phyloP scores from a whole-genome alignment of 2,888 invertebrate species.

The Kuschelorhynchus macadamiae region DNA sequence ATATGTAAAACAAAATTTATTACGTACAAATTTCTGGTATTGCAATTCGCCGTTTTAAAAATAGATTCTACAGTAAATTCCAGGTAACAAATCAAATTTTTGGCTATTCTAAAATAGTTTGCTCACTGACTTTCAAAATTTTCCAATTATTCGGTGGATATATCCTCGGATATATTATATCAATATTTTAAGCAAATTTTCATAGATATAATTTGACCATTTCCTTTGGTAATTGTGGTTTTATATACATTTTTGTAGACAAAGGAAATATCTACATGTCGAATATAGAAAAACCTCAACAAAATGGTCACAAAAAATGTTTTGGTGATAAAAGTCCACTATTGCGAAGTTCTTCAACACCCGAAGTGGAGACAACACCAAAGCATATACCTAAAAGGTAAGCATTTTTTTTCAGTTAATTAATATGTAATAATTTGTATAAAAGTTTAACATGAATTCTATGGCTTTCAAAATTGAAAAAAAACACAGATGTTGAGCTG shows the following conservation, averaged over 20 bases:
- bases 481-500: too few species aligned
- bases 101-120: too few species aligned
- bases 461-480: too few species aligned
- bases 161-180: background rate
- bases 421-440: background rate
- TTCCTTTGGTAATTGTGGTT: background rate
- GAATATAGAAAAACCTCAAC: background rate
- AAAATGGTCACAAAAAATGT: background rate
- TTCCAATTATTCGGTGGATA: too few species aligned
- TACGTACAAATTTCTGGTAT: too few species aligned
- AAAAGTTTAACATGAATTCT: too few species aligned
- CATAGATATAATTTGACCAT: background rate
- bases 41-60: too few species aligned
- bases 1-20: too few species aligned
- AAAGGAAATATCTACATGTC: background rate
- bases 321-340: constrained; percentile 11
- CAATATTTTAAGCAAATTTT: background rate
- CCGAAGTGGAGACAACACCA: constrained; percentile 7
- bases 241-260: background rate
- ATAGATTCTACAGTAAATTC: background rate
- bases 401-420: background rate
- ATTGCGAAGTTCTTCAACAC: constrained; percentile 13
- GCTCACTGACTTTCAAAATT: too few species aligned
- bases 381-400: constrained; percentile 25
- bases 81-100: background rate